Base-by-base conservation (phyloP, 2,888 invertebrate species). In the Eurois occulta region DNA sequence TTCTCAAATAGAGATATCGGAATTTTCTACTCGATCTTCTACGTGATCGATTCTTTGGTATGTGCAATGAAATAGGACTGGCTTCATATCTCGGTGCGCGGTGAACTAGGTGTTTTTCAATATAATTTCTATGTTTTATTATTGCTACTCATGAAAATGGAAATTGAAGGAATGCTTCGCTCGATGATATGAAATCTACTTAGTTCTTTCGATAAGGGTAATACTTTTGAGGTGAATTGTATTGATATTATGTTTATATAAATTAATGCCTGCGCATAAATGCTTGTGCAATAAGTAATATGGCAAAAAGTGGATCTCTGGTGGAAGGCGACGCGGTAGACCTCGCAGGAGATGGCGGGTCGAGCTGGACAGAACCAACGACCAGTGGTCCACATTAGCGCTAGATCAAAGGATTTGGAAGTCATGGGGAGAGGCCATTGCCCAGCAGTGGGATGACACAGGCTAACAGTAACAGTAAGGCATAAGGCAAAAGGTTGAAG, bases 1-100 rank as follows among this genome's bases (percentile, higher is more conserved):
- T 81, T 85, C 60, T 83, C 77, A 85, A 85, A 82, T 88, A 75
- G 78, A 84, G 80, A 77, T 74, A 85, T 80, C 70, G 79, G 76
- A 78, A 80, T 81, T 79, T 81, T 81, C 72, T 73, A 77, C 80
- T 81, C 64, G 83, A 78, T 87, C 79, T 80, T 74, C 66, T 62
- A 72, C 55, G 72, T 79, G 76, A 78, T 79, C 72, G 81, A 86
- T 87, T 79, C 41, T 58, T 64, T 13, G 72, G 66, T 62, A 81
- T 75, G 74, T 81, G 87, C 78, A 74, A 77, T 80, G 70, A 58
- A 87, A 78, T 76, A 68, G n/a, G 67, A 74, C 75, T 35, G 46
- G 21, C 62, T 66, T 55, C 55, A 68, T 69, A 65, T 71, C 71
- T 72, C 38, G 35, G 32, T 69, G 83, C 77, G 67, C 70, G 35